phyloP scores from a whole-genome alignment of 2,888 invertebrate species.

The Psococerastis gibbosa region DNA sequence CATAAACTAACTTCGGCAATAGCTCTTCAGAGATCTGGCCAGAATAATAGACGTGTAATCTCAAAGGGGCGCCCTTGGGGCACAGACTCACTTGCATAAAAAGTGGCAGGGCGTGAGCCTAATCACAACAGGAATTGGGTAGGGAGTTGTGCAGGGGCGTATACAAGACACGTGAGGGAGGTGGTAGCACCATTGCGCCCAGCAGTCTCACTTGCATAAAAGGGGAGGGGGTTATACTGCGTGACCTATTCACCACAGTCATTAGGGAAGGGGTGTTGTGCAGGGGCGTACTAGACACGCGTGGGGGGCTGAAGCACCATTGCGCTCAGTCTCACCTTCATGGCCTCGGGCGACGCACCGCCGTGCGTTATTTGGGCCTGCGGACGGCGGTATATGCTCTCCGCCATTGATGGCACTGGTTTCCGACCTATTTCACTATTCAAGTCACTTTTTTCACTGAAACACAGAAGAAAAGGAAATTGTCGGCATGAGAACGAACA shows the following conservation, averaged over 20 bases:
- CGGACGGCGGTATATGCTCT: conserved; percentile 40
- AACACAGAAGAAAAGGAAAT: conserved; percentile 15
- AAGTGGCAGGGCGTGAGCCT: too few species aligned
- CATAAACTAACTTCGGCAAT: too few species aligned
- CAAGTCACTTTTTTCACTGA: conserved; percentile 27
- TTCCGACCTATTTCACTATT: conserved; percentile 19
- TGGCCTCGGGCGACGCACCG: conserved; percentile 51
- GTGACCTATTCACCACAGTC: too few species aligned
- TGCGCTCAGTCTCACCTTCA: conserved; percentile 79
- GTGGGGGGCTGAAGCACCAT: conserved; percentile 79
- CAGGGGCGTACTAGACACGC: conserved; percentile 40
- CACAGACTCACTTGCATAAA: too few species aligned
- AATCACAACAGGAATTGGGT: too few species aligned
- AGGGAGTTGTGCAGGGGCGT: conserved; percentile 13
- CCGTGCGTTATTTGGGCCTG: conserved; percentile 20
- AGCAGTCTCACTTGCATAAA: too few species aligned
- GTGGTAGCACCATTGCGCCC: conserved; percentile 17
- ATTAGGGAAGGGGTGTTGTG: not conserved
- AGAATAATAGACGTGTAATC: too few species aligned
- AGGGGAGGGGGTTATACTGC: too few species aligned
- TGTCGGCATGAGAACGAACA: too few species aligned
- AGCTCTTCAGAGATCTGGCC: too few species aligned
- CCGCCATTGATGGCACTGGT: conserved; percentile 28
- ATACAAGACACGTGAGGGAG: conserved; percentile 13
- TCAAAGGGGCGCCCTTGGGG: too few species aligned